Percentiles rank a stretch among this genome's conserved stretches.
These are phyloP conservation scores for Eilema sororculum DNA, from an alignment of 2,888 invertebrate genomes.

Conservation along the genomic window DNA sequence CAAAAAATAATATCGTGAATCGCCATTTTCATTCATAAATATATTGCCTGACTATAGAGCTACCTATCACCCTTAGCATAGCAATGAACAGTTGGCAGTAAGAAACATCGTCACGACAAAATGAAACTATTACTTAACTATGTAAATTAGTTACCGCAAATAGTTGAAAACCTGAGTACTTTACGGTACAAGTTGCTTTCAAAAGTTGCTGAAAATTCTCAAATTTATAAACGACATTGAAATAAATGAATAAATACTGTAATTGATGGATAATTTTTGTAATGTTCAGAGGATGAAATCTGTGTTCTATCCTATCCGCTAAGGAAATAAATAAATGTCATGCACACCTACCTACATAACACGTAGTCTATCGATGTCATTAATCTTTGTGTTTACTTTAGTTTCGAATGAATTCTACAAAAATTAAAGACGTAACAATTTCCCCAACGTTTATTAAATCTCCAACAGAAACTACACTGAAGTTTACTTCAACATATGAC, in stretches of 20 bases:
- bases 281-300: too few species aligned
- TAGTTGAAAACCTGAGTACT: too few species aligned
- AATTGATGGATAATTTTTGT: too few species aligned
- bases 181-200: too few species aligned
- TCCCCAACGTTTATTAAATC: not conserved
- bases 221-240: too few species aligned
- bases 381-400: not conserved
- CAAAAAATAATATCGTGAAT: constrained; percentile 4
- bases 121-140: too few species aligned
- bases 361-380: not conserved
- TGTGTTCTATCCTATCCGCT: too few species aligned
- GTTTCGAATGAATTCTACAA: not conserved
- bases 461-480: constrained; percentile 9
- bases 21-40: constrained; percentile 1
- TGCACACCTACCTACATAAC: too few species aligned
- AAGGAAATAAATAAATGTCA: too few species aligned
- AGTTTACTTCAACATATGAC: constrained; percentile 1
- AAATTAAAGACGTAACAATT: not conserved
- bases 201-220: too few species aligned
- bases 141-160: too few species aligned
- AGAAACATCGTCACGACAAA: not conserved
- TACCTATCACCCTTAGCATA: not conserved
- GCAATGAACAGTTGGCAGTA: not conserved
- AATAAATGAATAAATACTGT: too few species aligned
- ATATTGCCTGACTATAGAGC: not conserved